A percentile compares a stretch with the other conserved stretches of the same genome.
These are phyloP conservation scores for Protonemura montana DNA, from an alignment of 2,888 invertebrate species.

Conservation along the genomic window DNA sequence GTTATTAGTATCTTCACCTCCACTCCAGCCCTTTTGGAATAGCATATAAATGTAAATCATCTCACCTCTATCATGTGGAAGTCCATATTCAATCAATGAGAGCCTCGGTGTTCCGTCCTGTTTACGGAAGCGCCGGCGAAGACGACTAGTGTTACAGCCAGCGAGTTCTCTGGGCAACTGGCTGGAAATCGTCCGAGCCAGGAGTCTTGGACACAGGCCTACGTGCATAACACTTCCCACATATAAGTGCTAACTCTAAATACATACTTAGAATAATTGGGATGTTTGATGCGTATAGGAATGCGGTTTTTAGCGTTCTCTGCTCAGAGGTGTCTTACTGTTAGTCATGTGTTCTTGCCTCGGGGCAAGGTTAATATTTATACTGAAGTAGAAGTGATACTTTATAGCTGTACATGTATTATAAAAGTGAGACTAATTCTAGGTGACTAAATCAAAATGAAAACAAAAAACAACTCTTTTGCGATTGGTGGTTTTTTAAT, in stretches of 20 bases:
- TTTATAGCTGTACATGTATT: neutral
- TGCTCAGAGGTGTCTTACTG: neutral
- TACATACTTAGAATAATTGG: slow-evolving; percentile 7
- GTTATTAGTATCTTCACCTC: too few relatives aligned
- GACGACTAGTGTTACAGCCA: neutral
- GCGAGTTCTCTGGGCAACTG: neutral
- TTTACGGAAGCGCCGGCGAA: neutral
- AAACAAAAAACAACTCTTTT: neutral
- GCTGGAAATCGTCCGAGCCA: neutral
- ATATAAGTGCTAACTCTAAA: neutral
- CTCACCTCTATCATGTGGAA: neutral
- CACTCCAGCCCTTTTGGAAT: too few relatives aligned
- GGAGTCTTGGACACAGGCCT: neutral
- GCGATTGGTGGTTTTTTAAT: neutral
- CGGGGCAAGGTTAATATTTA: neutral
- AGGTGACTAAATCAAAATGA: neutral
- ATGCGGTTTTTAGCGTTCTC: neutral
- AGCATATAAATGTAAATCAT: neutral
- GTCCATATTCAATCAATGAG: neutral
- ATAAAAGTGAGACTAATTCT: neutral
- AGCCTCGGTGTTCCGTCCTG: neutral
- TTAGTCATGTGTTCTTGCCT: neutral
- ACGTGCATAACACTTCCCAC: neutral
- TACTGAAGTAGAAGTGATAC: neutral
- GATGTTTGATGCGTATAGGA: neutral